Percentiles rank a stretch among this genome's conserved stretches.
Evolutionary conservation across 2,113 vertebrate genomes (phyloP).

Genomic region (Progne subis): DNA sequence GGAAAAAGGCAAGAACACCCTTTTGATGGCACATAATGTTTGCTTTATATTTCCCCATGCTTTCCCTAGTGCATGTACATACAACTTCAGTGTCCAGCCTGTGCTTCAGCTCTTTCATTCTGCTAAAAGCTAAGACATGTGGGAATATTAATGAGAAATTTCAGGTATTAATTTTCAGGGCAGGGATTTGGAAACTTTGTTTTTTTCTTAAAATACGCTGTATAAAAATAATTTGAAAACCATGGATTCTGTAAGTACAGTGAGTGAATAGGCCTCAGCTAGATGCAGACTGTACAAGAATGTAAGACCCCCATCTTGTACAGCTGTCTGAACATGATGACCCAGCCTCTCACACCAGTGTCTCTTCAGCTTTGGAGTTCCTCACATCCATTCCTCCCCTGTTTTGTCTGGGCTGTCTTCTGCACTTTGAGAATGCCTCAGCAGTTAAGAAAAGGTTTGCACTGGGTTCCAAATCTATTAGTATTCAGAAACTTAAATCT

Average conservation of each 20-base stretch:
- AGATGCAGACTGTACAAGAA: not conserved
- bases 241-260: not conserved
- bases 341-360: not conserved
- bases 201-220: not conserved
- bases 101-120: not conserved
- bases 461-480: not conserved
- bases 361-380: not conserved
- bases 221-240: not conserved
- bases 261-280: not conserved
- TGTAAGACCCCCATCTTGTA: not conserved
- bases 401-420: not conserved
- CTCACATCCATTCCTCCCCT: not conserved
- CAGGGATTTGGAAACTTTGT: not conserved
- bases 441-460: not conserved
- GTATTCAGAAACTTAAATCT: not conserved
- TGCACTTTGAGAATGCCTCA: not conserved
- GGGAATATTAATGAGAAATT: not conserved
- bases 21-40: not conserved
- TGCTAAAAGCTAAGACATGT: not conserved
- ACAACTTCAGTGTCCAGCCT: not conserved
- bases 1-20: slow-evolving; percentile 85
- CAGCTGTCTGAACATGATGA: not conserved
- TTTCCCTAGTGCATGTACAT: not conserved
- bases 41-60: not conserved
- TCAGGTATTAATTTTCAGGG: not conserved